Base-by-base conservation (phyloP, 1,140 invertebrate genomes). In the Drosophila mojavensis region DNA sequence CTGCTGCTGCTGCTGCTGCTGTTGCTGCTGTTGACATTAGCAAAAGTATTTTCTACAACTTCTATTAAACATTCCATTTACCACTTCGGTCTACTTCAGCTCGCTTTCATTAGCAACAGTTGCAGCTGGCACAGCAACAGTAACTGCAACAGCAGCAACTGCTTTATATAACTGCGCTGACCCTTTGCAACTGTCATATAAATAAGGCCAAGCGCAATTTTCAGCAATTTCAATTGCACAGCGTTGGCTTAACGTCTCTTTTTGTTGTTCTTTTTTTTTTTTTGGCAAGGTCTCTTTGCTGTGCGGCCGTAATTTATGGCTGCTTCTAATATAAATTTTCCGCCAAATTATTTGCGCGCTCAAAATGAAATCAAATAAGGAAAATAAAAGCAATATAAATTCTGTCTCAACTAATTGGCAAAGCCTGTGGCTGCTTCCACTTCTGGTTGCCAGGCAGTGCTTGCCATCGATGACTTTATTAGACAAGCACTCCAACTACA, bases 351-450 rank as follows among this genome's bases (percentile, higher is more conserved):
- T 74, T 79, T 81, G 45, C 51, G 39, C 66, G 56, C 55, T 33
- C 6, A 33, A 33, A 33, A 33, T 33, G 6, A 33, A 33, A 30
- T 30, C 5, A 33, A 33, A 9, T 7, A 10, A 33, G 9, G 7
- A 33, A 9, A 33, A 4, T 3, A 64, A 76, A 75, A 83, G 83
- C 84, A 89, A 88, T 88, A 89, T 88, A 88, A 88, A 89, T 88
- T 89, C 83, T 89, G 53, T n/a, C 51, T 51, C 80, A 74, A 73
- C 83, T 86, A 86, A 86, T 86, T 86, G 83, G 83, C 84, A 89
- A 79, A 74, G 60, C 58, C 36, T 60, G 48, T 63, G 62, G 58
- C 53, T n/a, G 30, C 9, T 15, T 6, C 26, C 17, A 13, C 47
- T 17, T 30, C 33, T 33, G 28, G 55, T 66, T 53, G 69, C 54